Evolutionary conservation across 2,113 vertebrate species (phyloP).

Genomic region (Thalassarche chlororhynchos): DNA sequence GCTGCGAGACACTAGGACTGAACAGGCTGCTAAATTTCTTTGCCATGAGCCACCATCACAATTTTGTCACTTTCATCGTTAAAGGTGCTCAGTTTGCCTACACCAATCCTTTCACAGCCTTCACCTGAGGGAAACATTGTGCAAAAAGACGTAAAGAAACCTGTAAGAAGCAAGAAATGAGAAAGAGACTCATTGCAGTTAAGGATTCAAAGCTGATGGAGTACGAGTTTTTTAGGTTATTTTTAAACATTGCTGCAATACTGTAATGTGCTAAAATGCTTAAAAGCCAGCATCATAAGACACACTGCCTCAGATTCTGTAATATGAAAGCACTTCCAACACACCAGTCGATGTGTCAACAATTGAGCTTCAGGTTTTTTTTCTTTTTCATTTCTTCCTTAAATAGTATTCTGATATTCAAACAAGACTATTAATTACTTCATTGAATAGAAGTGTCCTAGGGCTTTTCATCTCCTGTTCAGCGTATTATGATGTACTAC

Average conservation of each 20-base stretch:
- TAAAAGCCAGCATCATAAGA: slow-evolving; percentile 13
- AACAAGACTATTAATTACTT: slow-evolving; percentile 42
- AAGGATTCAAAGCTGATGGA: slow-evolving; percentile 7
- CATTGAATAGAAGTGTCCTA: slow-evolving; percentile 1
- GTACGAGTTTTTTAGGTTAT: background rate
- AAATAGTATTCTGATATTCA: slow-evolving; percentile 14
- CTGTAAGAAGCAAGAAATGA: background rate
- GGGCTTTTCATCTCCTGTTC: background rate
- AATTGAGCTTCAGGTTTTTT: background rate
- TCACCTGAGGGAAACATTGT: background rate
- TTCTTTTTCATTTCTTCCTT: background rate
- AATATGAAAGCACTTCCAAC: background rate
- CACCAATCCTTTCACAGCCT: background rate
- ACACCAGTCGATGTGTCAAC: background rate
- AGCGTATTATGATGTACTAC: background rate
- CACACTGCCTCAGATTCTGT: background rate
- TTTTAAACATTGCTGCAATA: slow-evolving; percentile 38
- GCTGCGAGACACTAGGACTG: background rate
- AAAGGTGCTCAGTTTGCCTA: background rate
- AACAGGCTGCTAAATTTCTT: background rate
- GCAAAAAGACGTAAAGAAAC: background rate
- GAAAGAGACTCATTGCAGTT: background rate
- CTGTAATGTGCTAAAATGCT: slow-evolving; percentile 18
- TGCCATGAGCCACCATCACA: background rate
- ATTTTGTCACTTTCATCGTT: background rate